phyloP scores from a whole-genome alignment of 1,140 invertebrate genomes.

The Amphibalanus amphitrite region DNA sequence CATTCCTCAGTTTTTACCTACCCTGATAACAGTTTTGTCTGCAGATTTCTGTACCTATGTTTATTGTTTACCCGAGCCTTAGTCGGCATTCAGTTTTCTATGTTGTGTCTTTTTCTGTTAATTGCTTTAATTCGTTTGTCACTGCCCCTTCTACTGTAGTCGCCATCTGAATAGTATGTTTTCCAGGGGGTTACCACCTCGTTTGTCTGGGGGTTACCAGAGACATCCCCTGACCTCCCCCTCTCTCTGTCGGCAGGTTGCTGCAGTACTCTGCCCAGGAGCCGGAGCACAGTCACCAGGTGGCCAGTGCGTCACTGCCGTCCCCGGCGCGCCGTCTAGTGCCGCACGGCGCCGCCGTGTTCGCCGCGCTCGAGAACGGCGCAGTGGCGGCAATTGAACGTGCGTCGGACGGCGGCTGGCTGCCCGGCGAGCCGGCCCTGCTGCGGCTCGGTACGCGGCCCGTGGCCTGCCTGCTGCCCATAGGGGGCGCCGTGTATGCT shows the following conservation, averaged over 20 bases:
- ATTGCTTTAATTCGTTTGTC: too few species aligned
- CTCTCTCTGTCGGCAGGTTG: conserved; percentile 29
- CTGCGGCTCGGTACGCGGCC: conserved; percentile 44
- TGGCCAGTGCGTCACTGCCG: conserved; percentile 42
- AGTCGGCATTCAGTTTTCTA: too few species aligned
- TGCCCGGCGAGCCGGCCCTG: conserved; percentile 44
- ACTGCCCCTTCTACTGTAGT: too few species aligned
- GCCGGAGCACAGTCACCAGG: conserved; percentile 53
- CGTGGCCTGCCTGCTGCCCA: conserved; percentile 59
- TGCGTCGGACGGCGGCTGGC: conserved; percentile 49
- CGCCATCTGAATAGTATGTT: too few species aligned
- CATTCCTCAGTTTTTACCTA: too few species aligned
- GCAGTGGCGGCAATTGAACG: conserved; percentile 50
- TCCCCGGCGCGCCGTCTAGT: conserved; percentile 54
- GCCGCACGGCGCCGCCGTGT: conserved; percentile 68
- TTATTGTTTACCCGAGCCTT: too few species aligned
- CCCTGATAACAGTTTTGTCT: too few species aligned
- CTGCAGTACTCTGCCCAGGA: conserved; percentile 39
- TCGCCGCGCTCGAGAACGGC: conserved; percentile 60
- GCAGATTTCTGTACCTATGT: too few species aligned
- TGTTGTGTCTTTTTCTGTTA: too few species aligned
- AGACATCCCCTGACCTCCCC: not conserved
- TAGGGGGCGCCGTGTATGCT: conserved; percentile 63
- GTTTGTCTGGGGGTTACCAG: too few species aligned
- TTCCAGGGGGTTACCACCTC: too few species aligned